These are phyloP conservation scores for Manis crassicaudata DNA, from an alignment of 2,797 vertebrate genomes.

Conservation along the genomic window DNA sequence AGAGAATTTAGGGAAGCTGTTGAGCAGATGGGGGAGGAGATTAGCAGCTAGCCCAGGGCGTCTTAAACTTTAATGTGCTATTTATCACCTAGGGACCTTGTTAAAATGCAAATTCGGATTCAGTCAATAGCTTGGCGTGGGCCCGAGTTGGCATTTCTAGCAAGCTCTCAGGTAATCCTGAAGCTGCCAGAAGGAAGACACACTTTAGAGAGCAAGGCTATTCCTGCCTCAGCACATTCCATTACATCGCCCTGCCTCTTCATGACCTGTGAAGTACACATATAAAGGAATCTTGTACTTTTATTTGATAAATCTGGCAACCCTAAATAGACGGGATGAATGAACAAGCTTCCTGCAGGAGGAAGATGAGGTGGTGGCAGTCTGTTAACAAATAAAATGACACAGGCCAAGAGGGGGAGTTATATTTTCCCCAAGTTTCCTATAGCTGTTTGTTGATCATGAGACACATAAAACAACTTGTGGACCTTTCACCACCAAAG, in stretches of 20 bases:
- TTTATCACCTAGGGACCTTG: not conserved
- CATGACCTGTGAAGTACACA: constrained; percentile 29
- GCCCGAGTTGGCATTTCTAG: not conserved
- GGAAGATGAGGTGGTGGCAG: not conserved
- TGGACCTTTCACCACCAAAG: constrained; percentile 36
- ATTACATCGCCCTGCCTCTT: not conserved
- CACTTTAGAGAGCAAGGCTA: not conserved
- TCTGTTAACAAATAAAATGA: constrained; percentile 34
- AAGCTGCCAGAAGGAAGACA: not conserved
- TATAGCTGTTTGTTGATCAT: constrained; percentile 40
- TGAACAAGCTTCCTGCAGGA: constrained; percentile 8
- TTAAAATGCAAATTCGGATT: constrained; percentile 31
- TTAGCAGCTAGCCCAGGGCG: not conserved
- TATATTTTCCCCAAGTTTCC: constrained; percentile 34
- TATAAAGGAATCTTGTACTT: not conserved
- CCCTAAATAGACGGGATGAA: constrained; percentile 29
- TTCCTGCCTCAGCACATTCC: not conserved
- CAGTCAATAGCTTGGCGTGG: not conserved
- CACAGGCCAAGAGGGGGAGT: not conserved
- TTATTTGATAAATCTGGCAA: constrained; percentile 53
- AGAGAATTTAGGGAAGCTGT: not conserved
- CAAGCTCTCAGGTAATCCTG: not conserved
- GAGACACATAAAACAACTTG: constrained; percentile 39
- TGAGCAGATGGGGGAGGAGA: not conserved
- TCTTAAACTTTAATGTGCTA: not conserved